phyloP scores from a whole-genome alignment of 1,140 invertebrate species.

The Drosophila elegans region DNA sequence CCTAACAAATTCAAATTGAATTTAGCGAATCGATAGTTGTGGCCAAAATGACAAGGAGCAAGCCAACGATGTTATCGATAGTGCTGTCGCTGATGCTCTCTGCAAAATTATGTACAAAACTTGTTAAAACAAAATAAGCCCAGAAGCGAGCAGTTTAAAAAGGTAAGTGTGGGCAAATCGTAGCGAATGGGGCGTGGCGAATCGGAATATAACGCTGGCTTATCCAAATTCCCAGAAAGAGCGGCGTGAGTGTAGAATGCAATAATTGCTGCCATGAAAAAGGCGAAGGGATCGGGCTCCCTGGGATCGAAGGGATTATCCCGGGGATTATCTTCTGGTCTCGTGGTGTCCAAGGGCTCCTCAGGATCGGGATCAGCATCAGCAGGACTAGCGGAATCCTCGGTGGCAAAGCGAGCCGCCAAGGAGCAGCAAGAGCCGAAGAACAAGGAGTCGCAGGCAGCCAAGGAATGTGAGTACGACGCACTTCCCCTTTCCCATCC shows the following conservation, averaged over 20 bases:
- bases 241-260: not conserved
- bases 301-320: constrained; percentile 2
- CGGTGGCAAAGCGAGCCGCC: not conserved
- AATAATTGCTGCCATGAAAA: constrained; percentile 5
- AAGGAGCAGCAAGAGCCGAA: constrained; percentile 3
- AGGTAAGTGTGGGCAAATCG: not conserved
- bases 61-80: too few species aligned
- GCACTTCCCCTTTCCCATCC: not conserved
- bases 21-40: too few species aligned
- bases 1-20: too few species aligned
- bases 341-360: not conserved
- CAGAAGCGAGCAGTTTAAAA: not conserved
- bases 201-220: not conserved
- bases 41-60: too few species aligned
- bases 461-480: constrained; percentile 31
- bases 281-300: constrained; percentile 4
- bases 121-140: not conserved
- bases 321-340: not conserved
- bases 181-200: not conserved
- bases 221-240: not conserved
- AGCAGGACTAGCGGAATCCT: not conserved
- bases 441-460: constrained; percentile 1
- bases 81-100: too few species aligned
- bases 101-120: not conserved
- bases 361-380: not conserved